A percentile compares a stretch with the other conserved stretches of the same genome.
phyloP scores from a whole-genome alignment of 2,888 invertebrate species.

The Gymnosoma rotundatum region DNA sequence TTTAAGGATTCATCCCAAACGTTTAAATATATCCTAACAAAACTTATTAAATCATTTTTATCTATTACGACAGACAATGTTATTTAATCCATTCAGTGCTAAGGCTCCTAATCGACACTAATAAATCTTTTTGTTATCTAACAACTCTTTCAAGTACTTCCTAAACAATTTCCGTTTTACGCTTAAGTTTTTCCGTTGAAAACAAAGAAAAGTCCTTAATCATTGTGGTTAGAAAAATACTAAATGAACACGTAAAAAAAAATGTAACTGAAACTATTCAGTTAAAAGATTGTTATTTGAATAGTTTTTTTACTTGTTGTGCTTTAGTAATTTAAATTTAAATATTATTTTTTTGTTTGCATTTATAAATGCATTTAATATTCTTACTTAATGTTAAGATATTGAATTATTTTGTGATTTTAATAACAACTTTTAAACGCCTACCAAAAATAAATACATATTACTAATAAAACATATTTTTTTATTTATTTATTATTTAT shows the following conservation, averaged over 20 bases:
- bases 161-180: constrained; percentile 50
- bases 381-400: not conserved
- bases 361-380: not conserved
- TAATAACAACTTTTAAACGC: constrained; percentile 45
- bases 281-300: constrained; percentile 43
- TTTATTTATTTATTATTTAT: too few species aligned
- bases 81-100: not conserved
- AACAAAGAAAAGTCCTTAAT: constrained; percentile 40
- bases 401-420: too few species aligned
- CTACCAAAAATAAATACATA: constrained; percentile 12
- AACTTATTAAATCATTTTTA: not conserved
- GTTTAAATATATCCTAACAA: not conserved
- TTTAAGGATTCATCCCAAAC: not conserved
- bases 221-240: constrained; percentile 24
- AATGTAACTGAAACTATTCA: constrained; percentile 34
- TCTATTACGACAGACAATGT: not conserved
- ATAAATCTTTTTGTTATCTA: constrained; percentile 19
- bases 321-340: too few species aligned
- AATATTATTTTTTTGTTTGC: constrained; percentile 2
- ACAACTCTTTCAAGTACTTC: constrained; percentile 39
- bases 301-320: constrained; percentile 26
- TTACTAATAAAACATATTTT: too few species aligned
- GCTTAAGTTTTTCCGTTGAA: constrained; percentile 38
- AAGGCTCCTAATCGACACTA: constrained; percentile 3
- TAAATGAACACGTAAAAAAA: constrained; percentile 14